phyloP scores from a whole-genome alignment of 1,140 invertebrate genomes.

The Cardiocondyla obscurior region DNA sequence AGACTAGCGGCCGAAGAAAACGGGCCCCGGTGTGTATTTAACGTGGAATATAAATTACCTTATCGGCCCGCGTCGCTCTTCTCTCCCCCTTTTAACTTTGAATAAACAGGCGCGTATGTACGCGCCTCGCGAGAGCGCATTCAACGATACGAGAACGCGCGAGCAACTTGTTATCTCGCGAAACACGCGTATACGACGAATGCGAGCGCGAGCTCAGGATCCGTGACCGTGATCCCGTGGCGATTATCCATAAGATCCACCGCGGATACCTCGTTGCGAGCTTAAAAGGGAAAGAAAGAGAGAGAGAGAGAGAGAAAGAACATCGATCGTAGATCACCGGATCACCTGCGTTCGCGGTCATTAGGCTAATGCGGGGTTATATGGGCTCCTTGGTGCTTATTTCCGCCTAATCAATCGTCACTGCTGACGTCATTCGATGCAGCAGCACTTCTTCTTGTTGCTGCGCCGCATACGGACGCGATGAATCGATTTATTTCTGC shows the following conservation, averaged over 20 bases:
- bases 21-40: slow-evolving; percentile 63
- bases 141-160: slow-evolving; percentile 17
- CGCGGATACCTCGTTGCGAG: slow-evolving; percentile 28
- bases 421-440: slow-evolving; percentile 54
- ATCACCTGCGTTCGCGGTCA: slow-evolving; percentile 67
- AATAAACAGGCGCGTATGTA: slow-evolving; percentile 48
- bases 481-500: slow-evolving; percentile 53
- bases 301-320: neutral
- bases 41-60: slow-evolving; percentile 72
- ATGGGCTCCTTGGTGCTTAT: slow-evolving; percentile 57
- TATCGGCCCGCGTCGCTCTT: slow-evolving; percentile 52
- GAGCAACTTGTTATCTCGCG: slow-evolving; percentile 48
- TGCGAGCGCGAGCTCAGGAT: slow-evolving; percentile 38
- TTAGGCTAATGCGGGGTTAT: slow-evolving; percentile 70
- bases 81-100: slow-evolving; percentile 22
- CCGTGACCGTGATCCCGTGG: slow-evolving; percentile 52
- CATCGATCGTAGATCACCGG: slow-evolving; percentile 69
- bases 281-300: neutral
- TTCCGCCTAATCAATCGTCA: slow-evolving; percentile 66
- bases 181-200: slow-evolving; percentile 54
- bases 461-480: slow-evolving; percentile 19
- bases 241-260: slow-evolving; percentile 54
- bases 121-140: slow-evolving; percentile 15
- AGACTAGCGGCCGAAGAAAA: slow-evolving; percentile 39
- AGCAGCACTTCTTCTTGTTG: slow-evolving; percentile 19